Percentiles rank a stretch among this genome's conserved stretches.
phyloP scores from a whole-genome alignment of 1,140 invertebrate genomes.

The Tachypleus tridentatus region DNA sequence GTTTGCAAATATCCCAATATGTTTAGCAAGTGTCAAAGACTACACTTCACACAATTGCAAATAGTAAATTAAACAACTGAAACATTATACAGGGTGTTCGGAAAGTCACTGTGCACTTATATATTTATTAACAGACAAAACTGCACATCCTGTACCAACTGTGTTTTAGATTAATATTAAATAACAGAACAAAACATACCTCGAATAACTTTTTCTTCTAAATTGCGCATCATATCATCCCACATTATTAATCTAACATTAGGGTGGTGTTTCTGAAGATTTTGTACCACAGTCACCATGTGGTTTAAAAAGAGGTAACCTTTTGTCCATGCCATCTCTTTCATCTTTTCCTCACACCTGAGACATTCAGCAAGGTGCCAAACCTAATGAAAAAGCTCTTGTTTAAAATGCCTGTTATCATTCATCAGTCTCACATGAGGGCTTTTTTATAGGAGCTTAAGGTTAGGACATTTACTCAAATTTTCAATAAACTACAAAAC shows the following conservation, averaged over 20 bases:
- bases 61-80: too few species aligned
- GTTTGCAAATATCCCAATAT: too few species aligned
- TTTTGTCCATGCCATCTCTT: slow-evolving; percentile 34
- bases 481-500: too few species aligned
- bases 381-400: slow-evolving; percentile 15
- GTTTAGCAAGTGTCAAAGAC: too few species aligned
- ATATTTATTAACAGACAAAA: too few species aligned
- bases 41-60: too few species aligned
- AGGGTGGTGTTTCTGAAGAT: slow-evolving; percentile 33
- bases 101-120: too few species aligned
- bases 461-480: too few species aligned
- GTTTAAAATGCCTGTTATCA: neutral
- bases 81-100: too few species aligned
- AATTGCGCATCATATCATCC: slow-evolving; percentile 46
- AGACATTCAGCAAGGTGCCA: slow-evolving; percentile 37
- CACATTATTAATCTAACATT: slow-evolving; percentile 50
- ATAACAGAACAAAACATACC: slow-evolving; percentile 2
- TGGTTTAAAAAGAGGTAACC: slow-evolving; percentile 41
- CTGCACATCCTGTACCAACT: too few species aligned
- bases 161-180: too few species aligned
- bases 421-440: neutral
- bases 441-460: too few species aligned
- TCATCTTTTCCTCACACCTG: slow-evolving; percentile 34
- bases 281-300: slow-evolving; percentile 33
- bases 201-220: slow-evolving; percentile 26